phyloP scores from a whole-genome alignment of 2,888 invertebrate genomes.

The Podabrus alpinus region DNA sequence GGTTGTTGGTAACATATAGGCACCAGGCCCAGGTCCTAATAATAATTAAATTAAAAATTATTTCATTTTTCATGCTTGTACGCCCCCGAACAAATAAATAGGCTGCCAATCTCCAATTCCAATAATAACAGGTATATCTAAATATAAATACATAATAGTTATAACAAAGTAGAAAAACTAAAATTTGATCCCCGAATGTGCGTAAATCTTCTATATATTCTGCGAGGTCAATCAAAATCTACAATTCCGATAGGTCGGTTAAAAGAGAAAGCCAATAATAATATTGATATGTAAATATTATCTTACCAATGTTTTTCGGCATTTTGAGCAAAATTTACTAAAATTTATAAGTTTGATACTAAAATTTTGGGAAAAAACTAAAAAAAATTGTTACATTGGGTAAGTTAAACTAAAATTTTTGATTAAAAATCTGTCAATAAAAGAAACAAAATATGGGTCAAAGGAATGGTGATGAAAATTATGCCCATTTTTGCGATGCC shows the following conservation, averaged over 20 bases:
- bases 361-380: neutral
- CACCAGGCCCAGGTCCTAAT: constrained; percentile 70
- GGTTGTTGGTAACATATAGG: constrained; percentile 65
- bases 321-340: neutral
- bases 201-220: neutral
- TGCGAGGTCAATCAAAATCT: no score
- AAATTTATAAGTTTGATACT: neutral
- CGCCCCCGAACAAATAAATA: no score
- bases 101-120: no score
- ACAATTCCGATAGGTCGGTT: neutral
- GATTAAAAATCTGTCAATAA: constrained; percentile 1
- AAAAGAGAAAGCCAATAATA: neutral
- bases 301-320: neutral
- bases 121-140: no score
- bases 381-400: neutral
- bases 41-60: neutral
- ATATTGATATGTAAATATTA: neutral
- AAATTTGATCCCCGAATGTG: neutral
- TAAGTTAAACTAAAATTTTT: neutral
- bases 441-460: neutral
- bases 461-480: neutral
- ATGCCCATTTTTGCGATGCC: neutral
- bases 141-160: no score
- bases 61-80: neutral
- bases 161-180: no score